Evolutionary conservation across 2,797 vertebrate species (phyloP).

Genomic region (Pangasius djambal): DNA sequence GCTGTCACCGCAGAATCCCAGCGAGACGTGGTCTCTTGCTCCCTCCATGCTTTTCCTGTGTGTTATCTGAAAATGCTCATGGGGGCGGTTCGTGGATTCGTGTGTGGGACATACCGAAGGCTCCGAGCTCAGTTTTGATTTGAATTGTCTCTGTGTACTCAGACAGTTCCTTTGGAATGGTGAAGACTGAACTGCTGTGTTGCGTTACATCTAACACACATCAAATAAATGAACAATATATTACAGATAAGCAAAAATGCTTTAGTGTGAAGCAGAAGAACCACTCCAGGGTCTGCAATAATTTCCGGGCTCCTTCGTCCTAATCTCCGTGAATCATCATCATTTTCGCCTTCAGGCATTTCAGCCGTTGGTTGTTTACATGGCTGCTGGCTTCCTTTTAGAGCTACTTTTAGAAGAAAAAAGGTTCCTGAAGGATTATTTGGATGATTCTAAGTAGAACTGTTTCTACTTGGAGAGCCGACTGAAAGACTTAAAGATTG

Average conservation of each 20-base stretch:
- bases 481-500: background rate
- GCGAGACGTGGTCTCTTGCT: conserved; percentile 30
- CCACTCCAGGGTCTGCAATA: conserved; percentile 21
- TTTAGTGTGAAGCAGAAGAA: conserved; percentile 18
- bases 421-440: background rate
- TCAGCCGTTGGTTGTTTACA: conserved; percentile 31
- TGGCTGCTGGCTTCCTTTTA: conserved; percentile 12
- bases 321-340: conserved; percentile 41
- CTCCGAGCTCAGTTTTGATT: background rate
- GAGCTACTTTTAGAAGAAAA: background rate
- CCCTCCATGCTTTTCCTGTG: conserved; percentile 33
- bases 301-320: conserved; percentile 15
- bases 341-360: conserved; percentile 12
- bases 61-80: conserved; percentile 39
- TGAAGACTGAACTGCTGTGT: background rate
- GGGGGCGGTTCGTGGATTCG: conserved; percentile 27
- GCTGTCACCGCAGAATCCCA: conserved; percentile 38
- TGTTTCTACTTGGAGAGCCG: background rate
- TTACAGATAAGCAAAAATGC: conserved; percentile 11
- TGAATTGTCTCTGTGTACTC: background rate
- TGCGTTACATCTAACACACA: background rate
- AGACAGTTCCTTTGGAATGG: background rate
- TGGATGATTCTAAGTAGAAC: background rate
- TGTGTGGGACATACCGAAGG: conserved; percentile 29
- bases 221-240: conserved; percentile 9